Conservation (phyloP, 1,140 invertebrate species). For the Bombus confusus region DNA sequence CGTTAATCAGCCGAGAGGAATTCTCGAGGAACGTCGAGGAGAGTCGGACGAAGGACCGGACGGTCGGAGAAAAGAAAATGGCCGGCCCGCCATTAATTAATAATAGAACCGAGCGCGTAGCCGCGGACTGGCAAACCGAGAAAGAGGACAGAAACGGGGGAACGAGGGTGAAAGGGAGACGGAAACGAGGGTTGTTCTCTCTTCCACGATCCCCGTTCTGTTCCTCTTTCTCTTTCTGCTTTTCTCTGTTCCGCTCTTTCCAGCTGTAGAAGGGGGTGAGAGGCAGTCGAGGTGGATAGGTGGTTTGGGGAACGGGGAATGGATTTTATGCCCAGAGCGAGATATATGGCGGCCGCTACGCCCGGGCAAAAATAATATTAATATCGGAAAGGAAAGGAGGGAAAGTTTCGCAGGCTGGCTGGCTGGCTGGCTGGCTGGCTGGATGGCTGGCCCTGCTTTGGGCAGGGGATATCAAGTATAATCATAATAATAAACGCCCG, state of each 20-base stretch:
- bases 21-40: slow-evolving; percentile 36
- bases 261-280: slow-evolving; percentile 70
- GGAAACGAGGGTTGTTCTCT: slow-evolving; percentile 62
- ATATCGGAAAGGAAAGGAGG: slow-evolving; percentile 82
- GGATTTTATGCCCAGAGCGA: slow-evolving; percentile 82
- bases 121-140: slow-evolving; percentile 50
- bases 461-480: slow-evolving; percentile 82
- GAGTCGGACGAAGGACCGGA: slow-evolving; percentile 39
- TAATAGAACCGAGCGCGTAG: slow-evolving; percentile 66
- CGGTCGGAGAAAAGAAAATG: slow-evolving; percentile 63
- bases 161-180: slow-evolving; percentile 34
- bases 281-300: slow-evolving; percentile 70
- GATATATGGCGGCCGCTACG: slow-evolving; percentile 82
- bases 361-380: slow-evolving; percentile 83
- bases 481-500: slow-evolving; percentile 83
- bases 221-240: slow-evolving; percentile 57
- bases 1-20: slow-evolving; percentile 65
- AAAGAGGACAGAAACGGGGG: slow-evolving; percentile 25
- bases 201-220: slow-evolving; percentile 64
- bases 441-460: slow-evolving; percentile 77
- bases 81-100: slow-evolving; percentile 74
- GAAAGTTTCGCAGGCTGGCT: slow-evolving; percentile 80
- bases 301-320: slow-evolving; percentile 80
- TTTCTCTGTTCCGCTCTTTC: slow-evolving; percentile 41
- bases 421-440: slow-evolving; percentile 71